Evolutionary conservation across 2,113 vertebrate genomes (phyloP).

Genomic region (Agelaius phoeniceus): DNA sequence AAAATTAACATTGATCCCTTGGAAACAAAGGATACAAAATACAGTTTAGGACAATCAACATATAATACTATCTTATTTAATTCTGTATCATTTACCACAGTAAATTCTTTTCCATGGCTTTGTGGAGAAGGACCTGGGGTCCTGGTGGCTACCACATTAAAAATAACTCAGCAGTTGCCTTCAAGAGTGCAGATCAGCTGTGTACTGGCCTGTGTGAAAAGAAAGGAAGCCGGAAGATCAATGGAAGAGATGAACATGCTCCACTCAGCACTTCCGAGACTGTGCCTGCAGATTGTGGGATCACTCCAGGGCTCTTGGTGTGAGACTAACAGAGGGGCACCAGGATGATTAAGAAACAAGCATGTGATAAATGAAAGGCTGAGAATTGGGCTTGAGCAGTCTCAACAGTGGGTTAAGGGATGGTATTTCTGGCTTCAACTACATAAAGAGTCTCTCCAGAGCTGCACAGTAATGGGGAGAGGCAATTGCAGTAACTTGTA

Average conservation of each 20-base stretch:
- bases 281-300: not conserved
- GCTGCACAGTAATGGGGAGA: not conserved
- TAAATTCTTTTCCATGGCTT: not conserved
- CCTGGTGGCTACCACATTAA: not conserved
- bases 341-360: not conserved
- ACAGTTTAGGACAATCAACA: not conserved
- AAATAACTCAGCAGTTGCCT: not conserved
- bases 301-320: not conserved
- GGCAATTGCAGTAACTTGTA: not conserved
- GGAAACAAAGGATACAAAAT: not conserved
- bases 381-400: fast-evolving
- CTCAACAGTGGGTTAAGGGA: not conserved
- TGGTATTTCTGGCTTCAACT: not conserved
- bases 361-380: not conserved
- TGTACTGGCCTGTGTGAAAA: not conserved
- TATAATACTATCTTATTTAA: not conserved
- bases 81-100: not conserved
- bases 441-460: not conserved
- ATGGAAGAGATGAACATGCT: not conserved
- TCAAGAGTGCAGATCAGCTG: not conserved
- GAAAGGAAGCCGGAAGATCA: not conserved
- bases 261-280: not conserved
- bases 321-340: not conserved
- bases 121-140: not conserved
- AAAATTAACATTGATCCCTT: not conserved